A percentile compares a stretch with the other conserved stretches of the same genome.
Evolutionary conservation across 2,888 invertebrate species (phyloP).

Genomic region (Phragmatobia fuliginosa): DNA sequence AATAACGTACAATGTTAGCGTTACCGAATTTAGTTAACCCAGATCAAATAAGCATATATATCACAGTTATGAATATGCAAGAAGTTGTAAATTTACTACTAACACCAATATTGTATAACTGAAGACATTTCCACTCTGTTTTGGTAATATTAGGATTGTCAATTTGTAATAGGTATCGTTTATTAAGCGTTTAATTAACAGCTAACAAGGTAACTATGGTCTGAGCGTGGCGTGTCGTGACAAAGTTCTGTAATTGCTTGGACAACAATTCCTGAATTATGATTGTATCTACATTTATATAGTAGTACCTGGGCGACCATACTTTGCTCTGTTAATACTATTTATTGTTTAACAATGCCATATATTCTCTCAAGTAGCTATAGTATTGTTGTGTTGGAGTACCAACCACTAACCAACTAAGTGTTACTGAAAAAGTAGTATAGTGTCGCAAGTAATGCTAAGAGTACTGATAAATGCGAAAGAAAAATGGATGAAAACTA

Average conservation of each 20-base stretch:
- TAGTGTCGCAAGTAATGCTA: too few species aligned
- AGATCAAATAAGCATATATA: slow-evolving; percentile 33
- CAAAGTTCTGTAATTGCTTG: slow-evolving; percentile 26
- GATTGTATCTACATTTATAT: background rate
- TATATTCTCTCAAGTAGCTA: too few species aligned
- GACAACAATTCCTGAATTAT: slow-evolving; percentile 5
- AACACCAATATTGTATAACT: slow-evolving; percentile 48
- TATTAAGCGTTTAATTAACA: slow-evolving; percentile 44
- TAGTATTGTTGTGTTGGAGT: too few species aligned
- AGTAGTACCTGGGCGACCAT: too few species aligned
- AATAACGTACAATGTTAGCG: slow-evolving; percentile 15
- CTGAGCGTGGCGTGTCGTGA: slow-evolving; percentile 24
- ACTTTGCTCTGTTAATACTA: too few species aligned
- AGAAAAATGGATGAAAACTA: too few species aligned
- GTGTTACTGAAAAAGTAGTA: too few species aligned
- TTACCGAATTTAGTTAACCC: slow-evolving; percentile 1
- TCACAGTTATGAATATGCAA: slow-evolving; percentile 53
- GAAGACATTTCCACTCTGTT: slow-evolving; percentile 28
- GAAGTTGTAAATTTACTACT: slow-evolving; percentile 45
- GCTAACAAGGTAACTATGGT: slow-evolving; percentile 44
- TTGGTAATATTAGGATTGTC: slow-evolving; percentile 31
- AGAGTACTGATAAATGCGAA: too few species aligned
- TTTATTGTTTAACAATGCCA: too few species aligned
- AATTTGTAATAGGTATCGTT: slow-evolving; percentile 38
- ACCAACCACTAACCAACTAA: too few species aligned